Evolutionary conservation across 2,888 invertebrate genomes (phyloP), one percentile per base, ranked within the genome.

Genomic region (Sesia apiformis): DNA sequence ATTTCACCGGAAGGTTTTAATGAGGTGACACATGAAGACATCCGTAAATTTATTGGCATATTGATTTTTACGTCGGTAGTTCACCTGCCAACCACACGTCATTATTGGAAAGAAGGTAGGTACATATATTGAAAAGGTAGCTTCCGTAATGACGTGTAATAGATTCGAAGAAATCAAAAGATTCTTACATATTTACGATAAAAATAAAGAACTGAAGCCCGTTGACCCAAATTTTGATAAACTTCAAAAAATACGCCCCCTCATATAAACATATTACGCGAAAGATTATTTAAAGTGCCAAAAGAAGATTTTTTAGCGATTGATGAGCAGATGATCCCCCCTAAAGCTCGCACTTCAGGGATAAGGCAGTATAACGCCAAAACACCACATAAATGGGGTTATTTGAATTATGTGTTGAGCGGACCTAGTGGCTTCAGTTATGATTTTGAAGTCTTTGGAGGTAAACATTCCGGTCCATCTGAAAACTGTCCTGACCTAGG

Each of bases 1-100:
- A 53, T 56, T 49, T 49, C 55, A 50, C 58, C 54, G 1, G 54
- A 56, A 51, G 59, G 39, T 7, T 38, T 49, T 5, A 42, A 39
- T 50, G 38, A 38, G 6, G 40, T 40, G 7, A 38, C 51, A 4
- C 8, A 40, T 4, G 58, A 60, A 4, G 61, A 64, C 4, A 54
- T 61, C 4, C 38, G 39, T 0, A 54, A 62, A 57, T 63, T 64
- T 60, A 59, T 63, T 46, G 63, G 63, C 5, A 51, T 61, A 51
- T 4, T 60, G 23, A 57, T 64, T 51, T 61, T 60, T 39, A 65
- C 63, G 62, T 65, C 62, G 39, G 56, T 62, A 7, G 57, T 65
- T n/a, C 63, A 63, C 6, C 55, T 63, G 4, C 62, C 64, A 41
- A 49, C 60, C 8, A 65, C 61, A n/a, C 57, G 62, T 8, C 60